Percentiles rank a stretch among this genome's conserved stretches.
Conservation (phyloP, 1,140 invertebrate species). For the Sweltsa coloradensis region DNA sequence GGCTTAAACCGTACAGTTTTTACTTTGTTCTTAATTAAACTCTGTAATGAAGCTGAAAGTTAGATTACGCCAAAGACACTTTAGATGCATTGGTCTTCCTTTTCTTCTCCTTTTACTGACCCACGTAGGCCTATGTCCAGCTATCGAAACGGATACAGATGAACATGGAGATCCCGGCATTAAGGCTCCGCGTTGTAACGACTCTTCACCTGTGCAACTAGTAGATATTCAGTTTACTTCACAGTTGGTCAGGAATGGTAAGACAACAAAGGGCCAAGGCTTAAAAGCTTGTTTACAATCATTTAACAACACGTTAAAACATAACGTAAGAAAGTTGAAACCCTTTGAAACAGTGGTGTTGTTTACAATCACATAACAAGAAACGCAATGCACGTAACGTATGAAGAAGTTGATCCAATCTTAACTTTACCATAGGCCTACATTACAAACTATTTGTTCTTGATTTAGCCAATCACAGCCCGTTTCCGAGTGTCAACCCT, state of each 20-base stretch:
- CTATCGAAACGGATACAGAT: neutral
- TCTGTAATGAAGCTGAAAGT: conserved; percentile 16
- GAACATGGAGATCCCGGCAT: neutral
- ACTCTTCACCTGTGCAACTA: conserved; percentile 26
- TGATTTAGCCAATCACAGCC: no score
- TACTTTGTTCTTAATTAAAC: no score
- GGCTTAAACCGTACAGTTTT: no score
- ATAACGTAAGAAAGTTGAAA: neutral
- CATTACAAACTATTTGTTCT: no score
- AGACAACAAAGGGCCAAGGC: neutral
- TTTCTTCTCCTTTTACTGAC: conserved; percentile 5
- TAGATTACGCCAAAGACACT: conserved; percentile 9
- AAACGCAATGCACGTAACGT: neutral
- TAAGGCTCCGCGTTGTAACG: conserved; percentile 28
- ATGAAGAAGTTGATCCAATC: neutral
- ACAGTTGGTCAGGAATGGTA: conserved; percentile 42
- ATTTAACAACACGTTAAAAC: neutral
- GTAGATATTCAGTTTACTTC: conserved; percentile 45
- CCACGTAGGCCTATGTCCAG: neutral
- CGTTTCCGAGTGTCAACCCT: no score
- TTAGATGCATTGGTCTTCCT: conserved; percentile 8
- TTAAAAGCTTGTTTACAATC: neutral
- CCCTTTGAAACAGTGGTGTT: neutral
- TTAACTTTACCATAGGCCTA: neutral
- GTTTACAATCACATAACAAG: neutral